A percentile compares a stretch with the other conserved stretches of the same genome.
Conservation (phyloP, 2,797 vertebrate genomes). For the Notolabrus celidotus region DNA sequence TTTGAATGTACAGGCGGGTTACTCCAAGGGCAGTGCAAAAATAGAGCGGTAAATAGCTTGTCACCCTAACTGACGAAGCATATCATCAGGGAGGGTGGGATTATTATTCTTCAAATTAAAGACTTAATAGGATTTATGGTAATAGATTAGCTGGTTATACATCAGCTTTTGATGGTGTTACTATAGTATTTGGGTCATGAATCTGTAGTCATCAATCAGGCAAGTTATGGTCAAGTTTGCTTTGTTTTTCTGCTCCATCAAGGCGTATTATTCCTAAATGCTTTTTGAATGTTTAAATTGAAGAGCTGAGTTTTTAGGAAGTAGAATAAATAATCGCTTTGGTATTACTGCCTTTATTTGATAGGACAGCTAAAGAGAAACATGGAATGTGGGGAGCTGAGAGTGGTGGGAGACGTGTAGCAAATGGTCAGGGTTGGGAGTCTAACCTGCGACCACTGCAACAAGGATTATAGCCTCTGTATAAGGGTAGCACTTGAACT, state of each 20-base stretch:
- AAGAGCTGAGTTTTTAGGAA: too few relatives aligned
- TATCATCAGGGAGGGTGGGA: conserved; percentile 1
- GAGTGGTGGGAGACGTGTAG: too few relatives aligned
- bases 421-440: too few relatives aligned
- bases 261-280: conserved; percentile 5
- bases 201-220: conserved; percentile 45
- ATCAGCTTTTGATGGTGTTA: conserved; percentile 38
- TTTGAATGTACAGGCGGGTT: conserved; percentile 21
- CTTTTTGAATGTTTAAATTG: not conserved
- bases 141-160: conserved; percentile 49
- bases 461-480: too few relatives aligned
- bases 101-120: conserved; percentile 47
- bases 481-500: too few relatives aligned
- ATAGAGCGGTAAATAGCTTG: conserved; percentile 30
- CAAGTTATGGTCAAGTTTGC: conserved; percentile 20
- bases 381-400: too few relatives aligned
- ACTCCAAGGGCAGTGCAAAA: conserved; percentile 42
- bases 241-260: conserved; percentile 3
- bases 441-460: too few relatives aligned
- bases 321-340: too few relatives aligned
- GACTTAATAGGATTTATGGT: conserved; percentile 57
- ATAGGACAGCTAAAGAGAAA: too few relatives aligned
- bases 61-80: conserved; percentile 27
- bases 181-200: conserved; percentile 46
- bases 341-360: too few relatives aligned